A percentile compares a stretch with the other conserved stretches of the same genome.
Evolutionary conservation across 2,888 invertebrate genomes (phyloP).

Genomic region (Agrotis clavis): DNA sequence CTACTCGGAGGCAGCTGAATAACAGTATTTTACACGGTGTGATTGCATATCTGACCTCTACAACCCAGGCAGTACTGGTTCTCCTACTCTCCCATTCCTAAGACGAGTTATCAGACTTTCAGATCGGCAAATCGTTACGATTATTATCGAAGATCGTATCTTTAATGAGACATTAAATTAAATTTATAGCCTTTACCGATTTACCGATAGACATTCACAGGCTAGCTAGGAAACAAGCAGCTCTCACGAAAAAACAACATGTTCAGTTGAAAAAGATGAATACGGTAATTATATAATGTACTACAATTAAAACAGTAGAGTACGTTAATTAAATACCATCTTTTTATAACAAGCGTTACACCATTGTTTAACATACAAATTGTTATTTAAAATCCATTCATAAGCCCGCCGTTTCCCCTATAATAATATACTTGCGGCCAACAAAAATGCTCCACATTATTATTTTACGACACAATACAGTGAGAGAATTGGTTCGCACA

Average conservation of each 20-base stretch:
- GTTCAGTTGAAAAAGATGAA: constrained; percentile 36
- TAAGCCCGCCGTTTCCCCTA: constrained; percentile 32
- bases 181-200: neutral
- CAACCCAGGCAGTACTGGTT: too few relatives aligned
- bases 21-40: too few relatives aligned
- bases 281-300: neutral
- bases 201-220: neutral
- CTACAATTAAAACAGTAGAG: neutral
- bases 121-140: too few relatives aligned
- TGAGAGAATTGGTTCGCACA: constrained; percentile 79
- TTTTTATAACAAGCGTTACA: constrained; percentile 23
- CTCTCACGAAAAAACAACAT: constrained; percentile 26
- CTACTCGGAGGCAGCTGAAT: too few relatives aligned
- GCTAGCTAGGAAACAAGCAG: neutral
- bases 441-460: constrained; percentile 74
- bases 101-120: too few relatives aligned
- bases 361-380: constrained; percentile 43
- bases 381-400: constrained; percentile 46
- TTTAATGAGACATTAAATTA: neutral
- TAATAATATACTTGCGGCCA: constrained; percentile 64
- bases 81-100: too few relatives aligned
- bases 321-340: constrained; percentile 29
- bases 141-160: too few relatives aligned
- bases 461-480: constrained; percentile 73
- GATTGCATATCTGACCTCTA: too few relatives aligned